These are phyloP conservation scores for Hapalemur alaotrensis DNA, from an alignment of 2,797 vertebrate species.

Conservation along the genomic window DNA sequence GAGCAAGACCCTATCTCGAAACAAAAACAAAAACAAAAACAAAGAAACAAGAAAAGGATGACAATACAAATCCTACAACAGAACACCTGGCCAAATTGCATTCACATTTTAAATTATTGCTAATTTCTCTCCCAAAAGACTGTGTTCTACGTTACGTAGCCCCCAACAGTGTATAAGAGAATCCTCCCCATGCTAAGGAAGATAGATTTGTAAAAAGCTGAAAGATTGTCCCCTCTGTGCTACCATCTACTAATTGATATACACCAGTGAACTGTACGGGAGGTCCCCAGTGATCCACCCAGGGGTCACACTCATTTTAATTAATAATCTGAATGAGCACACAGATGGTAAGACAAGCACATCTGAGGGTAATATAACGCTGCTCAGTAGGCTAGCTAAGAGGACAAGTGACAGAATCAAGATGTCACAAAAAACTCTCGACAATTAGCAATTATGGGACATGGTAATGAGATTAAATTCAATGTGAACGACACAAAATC, in stretches of 20 bases:
- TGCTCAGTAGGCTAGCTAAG: constrained; percentile 26
- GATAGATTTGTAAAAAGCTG: neutral
- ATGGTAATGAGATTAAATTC: neutral
- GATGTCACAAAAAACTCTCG: constrained; percentile 33
- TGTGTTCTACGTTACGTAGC: neutral
- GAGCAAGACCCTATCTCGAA: no score
- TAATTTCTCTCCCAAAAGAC: neutral
- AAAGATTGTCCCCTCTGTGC: neutral
- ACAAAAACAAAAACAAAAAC: neutral
- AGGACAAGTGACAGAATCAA: constrained; percentile 59
- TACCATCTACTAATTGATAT: constrained; percentile 15
- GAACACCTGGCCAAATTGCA: neutral
- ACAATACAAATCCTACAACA: neutral
- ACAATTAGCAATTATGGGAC: neutral
- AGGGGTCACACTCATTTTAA: constrained; percentile 38
- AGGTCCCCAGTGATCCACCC: neutral
- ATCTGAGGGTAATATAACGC: neutral
- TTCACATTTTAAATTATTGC: neutral
- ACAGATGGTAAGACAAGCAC: constrained; percentile 51
- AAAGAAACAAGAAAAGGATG: neutral
- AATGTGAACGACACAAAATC: neutral
- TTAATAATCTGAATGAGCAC: constrained; percentile 35
- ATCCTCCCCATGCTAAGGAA: neutral
- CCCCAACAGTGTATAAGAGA: neutral
- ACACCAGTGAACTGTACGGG: neutral